These are phyloP conservation scores for Aelia acuminata DNA, from an alignment of 2,888 invertebrate species.

Conservation along the genomic window DNA sequence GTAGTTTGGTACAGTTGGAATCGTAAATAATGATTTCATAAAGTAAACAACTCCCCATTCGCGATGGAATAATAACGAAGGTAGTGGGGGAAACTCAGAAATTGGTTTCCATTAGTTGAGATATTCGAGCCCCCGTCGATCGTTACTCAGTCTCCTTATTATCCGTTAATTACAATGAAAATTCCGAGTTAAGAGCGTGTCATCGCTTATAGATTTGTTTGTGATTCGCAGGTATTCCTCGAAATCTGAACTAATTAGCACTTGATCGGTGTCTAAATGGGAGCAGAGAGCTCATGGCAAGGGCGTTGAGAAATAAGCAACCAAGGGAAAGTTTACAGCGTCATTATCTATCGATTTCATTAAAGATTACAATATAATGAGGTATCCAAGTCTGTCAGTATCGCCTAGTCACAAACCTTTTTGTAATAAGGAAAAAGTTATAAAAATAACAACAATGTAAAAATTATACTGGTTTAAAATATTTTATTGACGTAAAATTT, in stretches of 20 bases:
- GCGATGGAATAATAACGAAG: background rate
- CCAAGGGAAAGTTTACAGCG: no score
- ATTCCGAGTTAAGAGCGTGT: background rate
- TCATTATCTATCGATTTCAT: no score
- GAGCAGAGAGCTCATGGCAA: background rate
- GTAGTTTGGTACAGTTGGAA: background rate
- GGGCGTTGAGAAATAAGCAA: no score
- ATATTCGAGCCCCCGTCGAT: background rate
- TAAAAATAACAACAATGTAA: no score
- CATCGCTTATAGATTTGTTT: background rate
- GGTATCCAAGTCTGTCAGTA: no score
- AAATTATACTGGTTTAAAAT: no score
- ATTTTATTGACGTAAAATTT: no score
- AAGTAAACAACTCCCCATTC: background rate
- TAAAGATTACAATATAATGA: no score
- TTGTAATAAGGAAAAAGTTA: no score
- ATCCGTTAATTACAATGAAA: constrained; percentile 17
- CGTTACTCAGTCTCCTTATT: constrained; percentile 9
- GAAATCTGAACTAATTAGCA: background rate
- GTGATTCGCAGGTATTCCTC: background rate
- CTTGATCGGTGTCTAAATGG: background rate
- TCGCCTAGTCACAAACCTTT: no score
- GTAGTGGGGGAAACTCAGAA: background rate
- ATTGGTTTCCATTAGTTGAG: constrained; percentile 40
- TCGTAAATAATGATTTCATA: background rate